Conservation (phyloP, 2,113 vertebrate species). For the Halcyon malimbica region DNA sequence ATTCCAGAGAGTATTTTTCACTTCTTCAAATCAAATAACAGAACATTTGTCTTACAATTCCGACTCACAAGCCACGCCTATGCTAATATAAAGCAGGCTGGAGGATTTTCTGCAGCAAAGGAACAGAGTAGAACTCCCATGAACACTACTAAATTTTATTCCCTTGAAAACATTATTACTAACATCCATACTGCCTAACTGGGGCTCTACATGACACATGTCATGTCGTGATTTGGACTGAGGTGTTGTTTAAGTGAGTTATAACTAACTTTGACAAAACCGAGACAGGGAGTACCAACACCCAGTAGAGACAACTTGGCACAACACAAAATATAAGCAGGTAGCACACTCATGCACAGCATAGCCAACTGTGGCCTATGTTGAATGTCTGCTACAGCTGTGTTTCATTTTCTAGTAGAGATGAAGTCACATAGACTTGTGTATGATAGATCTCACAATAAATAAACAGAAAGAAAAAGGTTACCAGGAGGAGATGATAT, state of each 20-base stretch:
- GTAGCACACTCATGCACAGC: background rate
- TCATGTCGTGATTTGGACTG: background rate
- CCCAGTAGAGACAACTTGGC: background rate
- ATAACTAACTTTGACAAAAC: background rate
- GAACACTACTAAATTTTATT: background rate
- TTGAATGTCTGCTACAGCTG: background rate
- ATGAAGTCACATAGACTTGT: background rate
- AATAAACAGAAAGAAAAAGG: background rate
- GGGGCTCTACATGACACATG: background rate
- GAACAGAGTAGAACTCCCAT: background rate
- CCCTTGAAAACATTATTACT: background rate
- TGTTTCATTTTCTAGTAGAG: background rate
- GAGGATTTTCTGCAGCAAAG: background rate
- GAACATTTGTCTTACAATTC: background rate
- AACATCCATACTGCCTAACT: background rate
- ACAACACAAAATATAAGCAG: background rate
- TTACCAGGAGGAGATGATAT: background rate
- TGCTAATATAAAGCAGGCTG: background rate
- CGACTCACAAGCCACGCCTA: background rate
- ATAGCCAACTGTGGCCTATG: no score
- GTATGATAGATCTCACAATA: background rate
- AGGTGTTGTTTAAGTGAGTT: background rate
- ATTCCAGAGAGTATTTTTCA: background rate
- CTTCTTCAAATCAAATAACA: background rate
- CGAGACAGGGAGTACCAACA: background rate